A percentile compares a stretch with the other conserved stretches of the same genome.
These are phyloP conservation scores for Gambusia yucatana DNA, from an alignment of 2,797 vertebrate species.

Conservation along the genomic window DNA sequence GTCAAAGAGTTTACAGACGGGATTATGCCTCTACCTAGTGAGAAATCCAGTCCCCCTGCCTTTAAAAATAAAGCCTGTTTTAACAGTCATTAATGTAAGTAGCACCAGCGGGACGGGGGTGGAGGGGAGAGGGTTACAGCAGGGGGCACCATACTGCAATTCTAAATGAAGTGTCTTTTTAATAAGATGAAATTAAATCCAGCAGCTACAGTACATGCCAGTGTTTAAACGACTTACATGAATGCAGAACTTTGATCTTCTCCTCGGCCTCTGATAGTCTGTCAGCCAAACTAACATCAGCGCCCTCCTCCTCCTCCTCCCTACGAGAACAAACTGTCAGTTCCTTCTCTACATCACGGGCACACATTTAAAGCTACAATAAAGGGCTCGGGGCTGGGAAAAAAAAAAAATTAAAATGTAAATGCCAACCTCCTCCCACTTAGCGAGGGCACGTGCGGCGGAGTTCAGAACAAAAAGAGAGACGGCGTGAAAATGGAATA, in stretches of 20 bases:
- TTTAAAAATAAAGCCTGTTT: conserved; percentile 2
- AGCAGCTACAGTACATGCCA: conserved; percentile 21
- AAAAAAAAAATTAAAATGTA: conserved; percentile 4
- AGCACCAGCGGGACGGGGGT: conserved; percentile 2
- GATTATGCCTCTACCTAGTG: background rate
- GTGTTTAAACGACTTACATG: conserved; percentile 83
- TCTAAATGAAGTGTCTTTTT: conserved; percentile 11
- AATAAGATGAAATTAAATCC: conserved; percentile 35
- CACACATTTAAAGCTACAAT: conserved; percentile 23
- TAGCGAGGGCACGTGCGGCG: conserved; percentile 2
- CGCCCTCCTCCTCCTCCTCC: conserved; percentile 83
- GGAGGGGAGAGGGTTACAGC: conserved; percentile 27
- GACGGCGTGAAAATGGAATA: background rate
- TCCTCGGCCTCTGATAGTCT: conserved; percentile 93
- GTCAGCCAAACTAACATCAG: conserved; percentile 84
- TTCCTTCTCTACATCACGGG: conserved; percentile 20
- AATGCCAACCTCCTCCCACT: conserved; percentile 13
- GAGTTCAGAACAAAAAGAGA: conserved; percentile 4
- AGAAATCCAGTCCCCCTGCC: background rate
- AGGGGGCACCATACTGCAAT: conserved; percentile 41
- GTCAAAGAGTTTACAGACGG: background rate
- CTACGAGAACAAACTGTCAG: conserved; percentile 72
- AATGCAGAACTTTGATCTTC: conserved; percentile 94
- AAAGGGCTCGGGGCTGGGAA: background rate
- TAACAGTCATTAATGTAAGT: conserved; percentile 13